Percentiles rank a stretch among this genome's conserved stretches.
These are phyloP conservation scores for Eumeta japonica DNA, from an alignment of 1,140 invertebrate genomes.

Conservation along the genomic window DNA sequence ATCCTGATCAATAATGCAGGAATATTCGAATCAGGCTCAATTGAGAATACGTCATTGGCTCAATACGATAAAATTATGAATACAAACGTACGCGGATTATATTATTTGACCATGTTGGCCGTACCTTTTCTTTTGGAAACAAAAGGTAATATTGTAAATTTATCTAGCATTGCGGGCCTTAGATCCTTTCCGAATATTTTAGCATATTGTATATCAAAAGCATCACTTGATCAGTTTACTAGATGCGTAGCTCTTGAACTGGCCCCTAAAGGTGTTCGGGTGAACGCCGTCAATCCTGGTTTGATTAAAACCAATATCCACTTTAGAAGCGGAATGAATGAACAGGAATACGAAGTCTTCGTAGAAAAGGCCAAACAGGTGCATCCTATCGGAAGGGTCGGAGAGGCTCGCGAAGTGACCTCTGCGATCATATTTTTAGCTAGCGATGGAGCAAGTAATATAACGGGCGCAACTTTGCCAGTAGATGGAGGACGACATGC, in stretches of 20 bases:
- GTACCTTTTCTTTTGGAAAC: slow-evolving; percentile 70
- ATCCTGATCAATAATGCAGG: slow-evolving; percentile 79
- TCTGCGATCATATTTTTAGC: slow-evolving; percentile 76
- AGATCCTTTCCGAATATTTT: slow-evolving; percentile 66
- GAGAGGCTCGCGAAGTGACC: slow-evolving; percentile 72
- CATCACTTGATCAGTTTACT: slow-evolving; percentile 80
- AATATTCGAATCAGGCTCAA: slow-evolving; percentile 64
- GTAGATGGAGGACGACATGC: slow-evolving; percentile 70
- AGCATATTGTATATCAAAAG: slow-evolving; percentile 79
- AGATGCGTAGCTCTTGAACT: slow-evolving; percentile 70
- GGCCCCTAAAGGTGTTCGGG: slow-evolving; percentile 68
- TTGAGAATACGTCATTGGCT: slow-evolving; percentile 71
- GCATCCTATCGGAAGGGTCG: slow-evolving; percentile 75
- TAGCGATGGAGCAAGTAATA: slow-evolving; percentile 72
- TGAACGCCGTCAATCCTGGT: slow-evolving; percentile 78
- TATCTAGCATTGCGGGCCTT: slow-evolving; percentile 77
- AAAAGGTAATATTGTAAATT: slow-evolving; percentile 78
- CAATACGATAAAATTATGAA: slow-evolving; percentile 75
- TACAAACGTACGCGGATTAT: slow-evolving; percentile 72
- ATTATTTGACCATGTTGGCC: slow-evolving; percentile 73
- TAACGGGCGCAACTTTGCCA: slow-evolving; percentile 74
- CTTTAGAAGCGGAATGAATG: slow-evolving; percentile 66
- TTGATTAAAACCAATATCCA: slow-evolving; percentile 76
- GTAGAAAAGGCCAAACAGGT: slow-evolving; percentile 70
- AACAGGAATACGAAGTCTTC: slow-evolving; percentile 68